Base-by-base conservation (phyloP, 1,140 invertebrate species). In the Saccostrea cuccullata region DNA sequence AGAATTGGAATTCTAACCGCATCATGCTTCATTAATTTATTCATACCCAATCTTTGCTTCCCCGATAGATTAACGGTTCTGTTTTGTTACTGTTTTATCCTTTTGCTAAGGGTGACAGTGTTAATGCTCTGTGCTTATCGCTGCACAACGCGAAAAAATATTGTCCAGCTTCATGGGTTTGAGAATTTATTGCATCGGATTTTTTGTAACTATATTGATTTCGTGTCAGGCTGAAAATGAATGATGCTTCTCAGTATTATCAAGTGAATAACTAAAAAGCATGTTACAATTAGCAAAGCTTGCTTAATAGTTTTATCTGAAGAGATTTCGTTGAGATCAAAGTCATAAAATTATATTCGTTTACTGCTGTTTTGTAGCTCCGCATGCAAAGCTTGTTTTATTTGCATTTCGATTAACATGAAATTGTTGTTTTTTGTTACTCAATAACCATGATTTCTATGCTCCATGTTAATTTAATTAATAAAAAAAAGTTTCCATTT, bases 231-330 rank as follows among this genome's bases (percentile, higher is more conserved):
- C 13, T 15, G 23, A 77, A 30, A 30, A 77, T 77, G 70, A 77
- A 77, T 77, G 70, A 77, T 30, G 70, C 70, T 36, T 77, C 30
- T 77, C 70, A 30, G 30, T 36, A 77, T 77, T 77, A 77, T 77
- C 70, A 77, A 77, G 70, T 77, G 70, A 77, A 77, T 77, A 77
- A 77, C 70, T 77, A 77, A 77, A 64, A 77, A 11, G 70, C 70
- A 77, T 77, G 70, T 77, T 77, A 77, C 70, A 77, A 77, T 77
- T 77, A 77, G 70, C 30, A 77, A 77, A 77, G 70, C 70, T 77
- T 77, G 70, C 70, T 77, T 77, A 77, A 77, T 77, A 30, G 70
- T 77, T 77, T 77, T 77, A 77, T 77, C 30, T 15, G 30, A 77
- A 36, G 70, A 30, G 9, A 36, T 77, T 30, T 77, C 30, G 13